Percentiles rank a stretch among this genome's conserved stretches.
phyloP scores from a whole-genome alignment of 64 coral and sea anemone species.

The Montipora capricornis region DNA sequence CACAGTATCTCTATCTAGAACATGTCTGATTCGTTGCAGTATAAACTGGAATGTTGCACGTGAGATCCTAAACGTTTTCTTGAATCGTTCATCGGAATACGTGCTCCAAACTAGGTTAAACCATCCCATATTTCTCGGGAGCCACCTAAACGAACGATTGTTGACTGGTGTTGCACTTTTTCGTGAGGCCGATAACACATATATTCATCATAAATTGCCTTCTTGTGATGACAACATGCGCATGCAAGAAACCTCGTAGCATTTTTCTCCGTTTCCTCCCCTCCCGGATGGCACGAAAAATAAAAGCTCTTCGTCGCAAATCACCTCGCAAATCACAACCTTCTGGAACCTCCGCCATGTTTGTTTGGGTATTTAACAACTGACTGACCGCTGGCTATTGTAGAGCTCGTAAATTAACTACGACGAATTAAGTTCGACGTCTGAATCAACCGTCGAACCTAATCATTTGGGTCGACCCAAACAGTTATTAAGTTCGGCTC shows the following conservation, averaged over 20 bases:
- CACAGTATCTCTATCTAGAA: no score
- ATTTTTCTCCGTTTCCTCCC: slow-evolving; percentile 15
- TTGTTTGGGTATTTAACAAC: background rate
- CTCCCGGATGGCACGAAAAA: background rate
- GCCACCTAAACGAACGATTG: background rate
- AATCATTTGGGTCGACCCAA: slow-evolving; percentile 36
- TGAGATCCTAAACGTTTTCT: slow-evolving; percentile 51
- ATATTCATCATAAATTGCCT: slow-evolving; percentile 26
- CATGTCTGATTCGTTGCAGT: slow-evolving; percentile 44
- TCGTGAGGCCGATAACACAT: slow-evolving; percentile 3
- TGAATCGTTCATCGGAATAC: slow-evolving; percentile 50
- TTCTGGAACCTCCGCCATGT: background rate
- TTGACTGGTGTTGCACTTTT: background rate
- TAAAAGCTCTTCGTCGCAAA: background rate
- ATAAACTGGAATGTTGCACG: slow-evolving; percentile 66
- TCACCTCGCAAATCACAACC: background rate
- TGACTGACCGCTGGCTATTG: background rate
- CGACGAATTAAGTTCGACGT: slow-evolving; percentile 21
- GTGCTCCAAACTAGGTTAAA: no score
- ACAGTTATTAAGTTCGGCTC: background rate
- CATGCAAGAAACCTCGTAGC: background rate
- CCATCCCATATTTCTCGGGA: background rate
- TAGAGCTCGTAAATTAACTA: slow-evolving; percentile 27
- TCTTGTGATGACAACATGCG: slow-evolving; percentile 14
- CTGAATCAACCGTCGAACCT: slow-evolving; percentile 25